Conservation (phyloP, 2,113 vertebrate species). For the Colossoma macropomum region DNA sequence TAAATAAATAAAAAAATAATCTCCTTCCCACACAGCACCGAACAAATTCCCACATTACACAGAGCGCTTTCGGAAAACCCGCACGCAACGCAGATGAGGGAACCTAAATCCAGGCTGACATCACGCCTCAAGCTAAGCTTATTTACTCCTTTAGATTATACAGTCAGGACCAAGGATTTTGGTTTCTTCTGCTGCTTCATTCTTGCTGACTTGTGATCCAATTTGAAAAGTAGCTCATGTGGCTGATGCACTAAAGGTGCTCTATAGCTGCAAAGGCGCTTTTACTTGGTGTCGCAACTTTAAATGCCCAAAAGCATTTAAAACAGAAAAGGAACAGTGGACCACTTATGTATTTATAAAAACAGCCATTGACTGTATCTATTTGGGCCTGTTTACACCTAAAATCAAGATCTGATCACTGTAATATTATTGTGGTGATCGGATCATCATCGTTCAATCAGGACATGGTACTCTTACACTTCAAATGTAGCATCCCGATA, state of each 20-base stretch:
- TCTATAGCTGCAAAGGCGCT: not conserved
- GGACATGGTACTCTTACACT: too few species aligned
- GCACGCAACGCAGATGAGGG: not conserved
- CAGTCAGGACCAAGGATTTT: not conserved
- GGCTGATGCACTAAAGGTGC: not conserved
- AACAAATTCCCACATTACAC: not conserved
- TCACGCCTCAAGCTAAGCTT: constrained; percentile 9
- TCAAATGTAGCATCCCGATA: too few species aligned
- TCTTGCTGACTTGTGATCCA: not conserved
- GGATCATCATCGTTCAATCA: too few species aligned
- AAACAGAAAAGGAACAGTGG: too few species aligned
- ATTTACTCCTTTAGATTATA: not conserved
- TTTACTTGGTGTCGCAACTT: too few species aligned
- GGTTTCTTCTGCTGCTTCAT: not conserved
- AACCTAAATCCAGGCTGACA: constrained; percentile 6
- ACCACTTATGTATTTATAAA: too few species aligned
- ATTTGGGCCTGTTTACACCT: too few species aligned
- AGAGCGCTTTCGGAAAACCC: not conserved
- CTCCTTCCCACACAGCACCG: not conserved
- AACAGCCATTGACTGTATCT: too few species aligned
- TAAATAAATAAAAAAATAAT: not conserved
- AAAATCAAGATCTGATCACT: too few species aligned
- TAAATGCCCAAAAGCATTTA: too few species aligned
- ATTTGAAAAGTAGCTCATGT: not conserved
- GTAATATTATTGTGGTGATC: too few species aligned